phyloP scores from a whole-genome alignment of 2,113 vertebrate genomes.

The Semicossyphus pulcher region DNA sequence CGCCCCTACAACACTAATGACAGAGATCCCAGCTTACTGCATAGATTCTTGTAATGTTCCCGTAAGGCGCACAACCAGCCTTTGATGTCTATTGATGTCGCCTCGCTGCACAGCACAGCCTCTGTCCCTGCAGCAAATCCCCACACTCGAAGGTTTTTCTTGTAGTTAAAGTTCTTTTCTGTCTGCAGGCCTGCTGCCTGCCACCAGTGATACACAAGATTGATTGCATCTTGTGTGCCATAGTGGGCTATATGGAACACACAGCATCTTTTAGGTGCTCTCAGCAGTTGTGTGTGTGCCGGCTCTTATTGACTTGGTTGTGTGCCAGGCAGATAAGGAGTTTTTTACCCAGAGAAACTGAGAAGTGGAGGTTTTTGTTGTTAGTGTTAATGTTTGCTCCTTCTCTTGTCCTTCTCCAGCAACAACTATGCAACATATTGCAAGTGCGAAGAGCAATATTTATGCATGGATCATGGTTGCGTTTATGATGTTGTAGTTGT shows the following conservation, averaged over 20 bases:
- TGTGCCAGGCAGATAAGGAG: neutral
- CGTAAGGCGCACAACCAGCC: neutral
- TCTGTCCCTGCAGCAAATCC: neutral
- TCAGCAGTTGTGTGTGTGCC: neutral
- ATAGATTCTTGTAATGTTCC: neutral
- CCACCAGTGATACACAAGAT: neutral
- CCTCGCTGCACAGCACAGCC: neutral
- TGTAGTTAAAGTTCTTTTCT: neutral
- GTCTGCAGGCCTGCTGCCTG: neutral
- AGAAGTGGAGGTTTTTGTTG: neutral
- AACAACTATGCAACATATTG: neutral
- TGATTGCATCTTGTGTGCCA: neutral
- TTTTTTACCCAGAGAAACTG: neutral
- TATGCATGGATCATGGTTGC: too few species aligned
- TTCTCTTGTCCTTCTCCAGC: neutral
- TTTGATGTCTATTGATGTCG: neutral
- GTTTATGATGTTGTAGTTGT: conserved; percentile 1
- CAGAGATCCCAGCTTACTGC: neutral
- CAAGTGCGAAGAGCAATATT: neutral
- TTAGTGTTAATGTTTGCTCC: neutral
- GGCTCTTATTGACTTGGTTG: neutral
- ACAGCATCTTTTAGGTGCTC: neutral
- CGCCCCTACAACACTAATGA: neutral
- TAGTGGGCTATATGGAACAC: neutral
- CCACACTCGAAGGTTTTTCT: neutral